Evolutionary conservation across 2,113 vertebrate genomes (phyloP), one percentile per base, ranked within the genome.

Genomic region (Malurus alboscapulatus): DNA sequence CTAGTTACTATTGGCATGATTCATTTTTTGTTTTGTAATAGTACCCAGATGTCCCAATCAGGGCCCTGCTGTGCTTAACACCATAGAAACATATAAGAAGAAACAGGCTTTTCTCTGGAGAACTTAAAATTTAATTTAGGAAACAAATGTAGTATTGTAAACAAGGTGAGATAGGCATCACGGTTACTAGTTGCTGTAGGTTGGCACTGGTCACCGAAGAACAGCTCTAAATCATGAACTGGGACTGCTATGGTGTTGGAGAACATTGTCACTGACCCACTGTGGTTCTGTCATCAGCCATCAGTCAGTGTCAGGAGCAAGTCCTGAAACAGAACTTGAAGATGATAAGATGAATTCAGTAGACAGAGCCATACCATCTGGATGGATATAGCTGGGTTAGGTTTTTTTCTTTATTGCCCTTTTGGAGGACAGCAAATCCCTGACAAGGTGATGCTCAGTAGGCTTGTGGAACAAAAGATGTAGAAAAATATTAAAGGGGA

Each of bases 21-120:
- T 93, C 54, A 82, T 87, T 94, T 91, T 92, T 91, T 94, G 87
- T 93, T 84, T 91, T 84, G 38, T 87, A 95, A 93, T 82, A 69
- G 34, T 65, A 87, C 66, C 77, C 95, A 94, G 91, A 96, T 96
- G 84, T 95, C 73, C 57, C 73, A 81, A 0, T 45, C 66, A 38
- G 61, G 6, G 30, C 81, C 53, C 57, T 81, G 57, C 80, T 88
- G 84, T 87, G 65, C 45, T 85, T 74, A 85, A 54, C 77, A 88
- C 61, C 42, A 90, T 58, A 67, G 25, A 68, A 81, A 57, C 25
- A 13, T 81, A 38, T 81, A 87, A 88, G 80, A 87, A 90, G 69
- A 92, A 82, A 75, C 65, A 88, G 22, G 8, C 80, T 90, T 86
- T 84, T 27, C 45, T 84, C 53, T 87, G 40, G 40, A 78, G 66